Conservation (phyloP, 1,140 invertebrate genomes). For the Sycophaga agraensis region DNA sequence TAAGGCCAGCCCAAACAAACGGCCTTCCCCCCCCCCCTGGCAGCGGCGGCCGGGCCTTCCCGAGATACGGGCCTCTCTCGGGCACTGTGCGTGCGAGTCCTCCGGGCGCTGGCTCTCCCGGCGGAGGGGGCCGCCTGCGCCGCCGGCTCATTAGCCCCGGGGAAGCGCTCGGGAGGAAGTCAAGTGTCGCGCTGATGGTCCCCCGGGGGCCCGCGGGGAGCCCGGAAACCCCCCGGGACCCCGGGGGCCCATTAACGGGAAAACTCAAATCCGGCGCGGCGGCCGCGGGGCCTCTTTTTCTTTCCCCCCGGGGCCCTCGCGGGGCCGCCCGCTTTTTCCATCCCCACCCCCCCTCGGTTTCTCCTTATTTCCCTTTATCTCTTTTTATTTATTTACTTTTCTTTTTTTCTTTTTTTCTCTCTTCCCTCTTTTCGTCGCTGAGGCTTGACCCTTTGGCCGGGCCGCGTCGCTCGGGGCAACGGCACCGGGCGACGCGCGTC, state of each 20-base stretch:
- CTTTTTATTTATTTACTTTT: background rate
- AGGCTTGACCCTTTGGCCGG: too few species aligned
- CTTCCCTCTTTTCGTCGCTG: too few species aligned
- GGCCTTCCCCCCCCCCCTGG: conserved; percentile 9
- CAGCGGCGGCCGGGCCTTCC: too few species aligned
- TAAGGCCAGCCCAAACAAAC: conserved; percentile 30
- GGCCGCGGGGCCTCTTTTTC: background rate
- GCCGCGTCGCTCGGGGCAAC: too few species aligned
- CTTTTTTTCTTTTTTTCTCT: background rate
- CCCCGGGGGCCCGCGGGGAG: background rate
- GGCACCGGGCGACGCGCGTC: too few species aligned
- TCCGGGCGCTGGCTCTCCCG: background rate
- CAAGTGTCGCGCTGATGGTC: conserved; percentile 15
- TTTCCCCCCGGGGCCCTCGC: background rate
- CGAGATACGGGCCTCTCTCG: too few species aligned
- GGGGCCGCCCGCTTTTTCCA: background rate
- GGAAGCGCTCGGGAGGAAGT: conserved; percentile 13
- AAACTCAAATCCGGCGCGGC: conserved; percentile 16
- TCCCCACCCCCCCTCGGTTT: background rate
- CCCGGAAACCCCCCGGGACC: conserved; percentile 5
- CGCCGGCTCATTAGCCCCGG: background rate
- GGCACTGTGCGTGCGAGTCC: too few species aligned
- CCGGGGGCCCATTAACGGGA: conserved; percentile 8
- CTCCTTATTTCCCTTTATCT: background rate
- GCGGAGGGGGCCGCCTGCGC: background rate